Evolutionary conservation across 2,888 invertebrate species (phyloP), one percentile per base, ranked within the genome.

Genomic region (Macrosiphum euphorbiae): DNA sequence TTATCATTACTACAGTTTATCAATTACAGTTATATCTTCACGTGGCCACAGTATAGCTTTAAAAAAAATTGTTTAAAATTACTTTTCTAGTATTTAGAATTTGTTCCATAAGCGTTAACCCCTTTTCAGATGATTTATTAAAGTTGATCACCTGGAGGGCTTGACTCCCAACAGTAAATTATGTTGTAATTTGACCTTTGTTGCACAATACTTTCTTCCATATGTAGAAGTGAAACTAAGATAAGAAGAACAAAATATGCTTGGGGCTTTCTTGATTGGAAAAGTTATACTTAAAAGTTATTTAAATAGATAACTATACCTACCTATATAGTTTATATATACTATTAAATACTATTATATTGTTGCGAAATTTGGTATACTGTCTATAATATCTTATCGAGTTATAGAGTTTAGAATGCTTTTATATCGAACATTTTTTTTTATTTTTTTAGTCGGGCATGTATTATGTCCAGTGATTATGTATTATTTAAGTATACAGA

Each of bases 291-390:
- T 11, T 16, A 24, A 50, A n/a, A 90, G 35, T 47, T 11, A 35
- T 35, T 78, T 13, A 52, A 78, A 78, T 41, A 78, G 11, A 24
- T 55, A 55, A 55, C 55, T 58, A 58, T 58, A 26, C 8, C 3
- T 58, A 55, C 24, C 58, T 58, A 26, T 26, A 58, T 58, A 58
- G 24, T 90, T 50, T 28, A 61, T 28, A 61, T 55, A 55, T n/a
- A n/a, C n/a, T 67, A n/a, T 61, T 67, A n/a, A 67, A 16, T 67
- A 67, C 67, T 20, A 90, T 78, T 88, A 55, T 88, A 55, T 41
- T 88, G 52, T 88, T 88, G 55, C 35, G 52, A 55, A 88, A 88
- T 88, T 55, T 10, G 26, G 44, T 26, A 11, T 44, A 44, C 41
- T 84, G 24, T 41, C 41, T n/a, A 3, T 28, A 41, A 20, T 41